Evolutionary conservation across 1,140 invertebrate genomes (phyloP).

Genomic region (Tetramorium alpestre): DNA sequence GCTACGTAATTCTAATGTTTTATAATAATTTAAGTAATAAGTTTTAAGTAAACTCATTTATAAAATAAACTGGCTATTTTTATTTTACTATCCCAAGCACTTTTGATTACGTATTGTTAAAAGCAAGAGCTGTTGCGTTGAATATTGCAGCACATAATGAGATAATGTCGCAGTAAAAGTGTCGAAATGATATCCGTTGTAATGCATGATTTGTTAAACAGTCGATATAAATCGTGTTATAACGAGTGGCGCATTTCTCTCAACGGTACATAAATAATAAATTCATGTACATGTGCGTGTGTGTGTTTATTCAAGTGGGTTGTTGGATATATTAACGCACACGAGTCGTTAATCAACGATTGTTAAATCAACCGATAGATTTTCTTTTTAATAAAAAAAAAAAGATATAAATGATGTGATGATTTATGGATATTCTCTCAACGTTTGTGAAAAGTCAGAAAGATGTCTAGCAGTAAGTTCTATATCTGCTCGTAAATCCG

Average conservation of each 20-base stretch:
- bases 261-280: background rate
- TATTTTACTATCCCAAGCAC: background rate
- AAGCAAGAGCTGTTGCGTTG: background rate
- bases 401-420: background rate
- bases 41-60: constrained; percentile 1
- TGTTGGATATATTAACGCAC: background rate
- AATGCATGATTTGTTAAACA: background rate
- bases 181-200: background rate
- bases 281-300: background rate
- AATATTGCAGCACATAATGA: background rate
- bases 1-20: background rate
- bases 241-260: background rate
- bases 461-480: constrained; percentile 38
- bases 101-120: background rate
- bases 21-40: constrained; percentile 4
- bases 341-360: constrained; percentile 25
- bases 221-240: constrained; percentile 14
- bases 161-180: background rate
- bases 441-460: background rate
- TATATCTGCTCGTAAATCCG: constrained; percentile 51
- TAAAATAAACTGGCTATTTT: background rate
- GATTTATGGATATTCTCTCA: constrained; percentile 18
- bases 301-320: background rate
- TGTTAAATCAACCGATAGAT: background rate
- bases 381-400: background rate